These are phyloP conservation scores for Limenitis arthemis DNA, from an alignment of 2,888 invertebrate genomes.

Conservation along the genomic window DNA sequence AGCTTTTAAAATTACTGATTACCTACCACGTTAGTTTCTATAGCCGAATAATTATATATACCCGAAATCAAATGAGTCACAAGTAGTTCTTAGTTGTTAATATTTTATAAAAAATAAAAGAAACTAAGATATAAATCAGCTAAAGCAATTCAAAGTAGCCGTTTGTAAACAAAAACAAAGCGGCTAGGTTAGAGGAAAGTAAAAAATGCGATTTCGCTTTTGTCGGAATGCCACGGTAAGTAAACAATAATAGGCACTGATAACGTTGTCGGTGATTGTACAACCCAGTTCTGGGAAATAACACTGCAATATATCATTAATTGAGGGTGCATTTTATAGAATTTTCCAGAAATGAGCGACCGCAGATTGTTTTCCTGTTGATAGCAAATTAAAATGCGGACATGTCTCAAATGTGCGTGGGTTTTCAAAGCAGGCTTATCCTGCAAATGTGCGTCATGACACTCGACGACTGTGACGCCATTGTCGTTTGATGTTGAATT, in stretches of 20 bases:
- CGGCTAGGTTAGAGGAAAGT: background rate
- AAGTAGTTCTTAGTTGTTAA: too few species aligned
- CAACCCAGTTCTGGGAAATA: constrained; percentile 35
- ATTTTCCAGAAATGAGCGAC: constrained; percentile 22
- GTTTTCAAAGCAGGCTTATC: constrained; percentile 36
- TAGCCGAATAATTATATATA: too few species aligned
- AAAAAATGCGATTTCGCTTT: constrained; percentile 9
- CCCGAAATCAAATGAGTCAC: too few species aligned
- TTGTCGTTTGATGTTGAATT: background rate
- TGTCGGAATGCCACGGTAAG: constrained; percentile 24
- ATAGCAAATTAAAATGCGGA: constrained; percentile 13
- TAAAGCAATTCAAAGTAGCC: background rate
- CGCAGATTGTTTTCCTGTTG: constrained; percentile 10
- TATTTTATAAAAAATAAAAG: background rate
- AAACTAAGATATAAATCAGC: background rate
- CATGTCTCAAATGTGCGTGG: constrained; percentile 34
- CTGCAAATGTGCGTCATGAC: constrained; percentile 49
- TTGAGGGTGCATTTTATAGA: constrained; percentile 25
- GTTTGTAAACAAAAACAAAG: constrained; percentile 1
- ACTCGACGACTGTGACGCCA: constrained; percentile 38
- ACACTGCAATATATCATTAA: constrained; percentile 28
- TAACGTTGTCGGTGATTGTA: constrained; percentile 37
- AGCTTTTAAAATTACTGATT: too few species aligned
- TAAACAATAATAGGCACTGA: constrained; percentile 45
- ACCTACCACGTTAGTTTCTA: too few species aligned